These are phyloP conservation scores for Acipenser transmontanus DNA, from an alignment of 2,797 vertebrate species.

Conservation along the genomic window DNA sequence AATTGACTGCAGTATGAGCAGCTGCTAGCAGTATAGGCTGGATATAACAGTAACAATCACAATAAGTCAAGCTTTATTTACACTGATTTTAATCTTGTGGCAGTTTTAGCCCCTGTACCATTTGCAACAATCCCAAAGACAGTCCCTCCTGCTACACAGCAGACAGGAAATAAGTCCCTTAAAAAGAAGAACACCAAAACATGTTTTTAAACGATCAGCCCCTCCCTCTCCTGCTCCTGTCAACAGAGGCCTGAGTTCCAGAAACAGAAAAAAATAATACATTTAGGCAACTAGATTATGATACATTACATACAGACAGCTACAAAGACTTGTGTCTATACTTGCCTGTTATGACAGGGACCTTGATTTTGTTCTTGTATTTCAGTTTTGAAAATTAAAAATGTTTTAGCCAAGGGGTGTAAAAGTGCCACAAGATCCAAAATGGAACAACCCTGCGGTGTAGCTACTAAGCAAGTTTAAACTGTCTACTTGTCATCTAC, in stretches of 20 bases:
- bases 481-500: constrained; percentile 84
- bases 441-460: constrained; percentile 90
- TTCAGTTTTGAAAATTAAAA: constrained; percentile 48
- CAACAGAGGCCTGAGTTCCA: constrained; percentile 74
- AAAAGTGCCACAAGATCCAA: constrained; percentile 95
- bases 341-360: constrained; percentile 62
- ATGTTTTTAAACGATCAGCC: constrained; percentile 59
- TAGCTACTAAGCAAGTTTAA: constrained; percentile 78
- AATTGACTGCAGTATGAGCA: constrained; percentile 99
- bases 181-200: constrained; percentile 32
- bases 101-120: constrained; percentile 89
- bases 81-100: constrained; percentile 99
- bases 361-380: constrained; percentile 50
- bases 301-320: constrained; percentile 83
- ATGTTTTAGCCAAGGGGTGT: constrained; percentile 70
- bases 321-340: constrained; percentile 77
- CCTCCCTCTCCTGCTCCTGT: constrained; percentile 61
- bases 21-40: constrained; percentile 99
- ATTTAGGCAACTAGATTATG: constrained; percentile 72
- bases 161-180: constrained; percentile 32
- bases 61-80: constrained; percentile 99
- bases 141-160: constrained; percentile 44
- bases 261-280: constrained; percentile 56
- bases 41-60: constrained; percentile 99
- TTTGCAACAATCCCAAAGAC: constrained; percentile 82